These are phyloP conservation scores for Deroplatys truncata DNA, from an alignment of 2,888 invertebrate species.

Conservation along the genomic window DNA sequence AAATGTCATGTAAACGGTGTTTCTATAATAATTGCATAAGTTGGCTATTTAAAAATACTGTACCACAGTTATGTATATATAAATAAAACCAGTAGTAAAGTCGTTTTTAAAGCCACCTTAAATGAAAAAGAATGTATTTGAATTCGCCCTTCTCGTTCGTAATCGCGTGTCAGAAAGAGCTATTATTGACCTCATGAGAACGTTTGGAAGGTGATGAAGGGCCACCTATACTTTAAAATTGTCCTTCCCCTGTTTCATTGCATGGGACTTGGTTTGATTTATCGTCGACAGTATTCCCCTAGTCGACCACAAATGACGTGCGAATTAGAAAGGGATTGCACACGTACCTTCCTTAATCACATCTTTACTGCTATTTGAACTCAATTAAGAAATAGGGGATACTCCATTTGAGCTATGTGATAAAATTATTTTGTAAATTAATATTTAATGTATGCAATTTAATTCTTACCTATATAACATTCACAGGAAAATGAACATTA, in stretches of 20 bases:
- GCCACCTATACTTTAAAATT: background rate
- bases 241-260: background rate
- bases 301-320: background rate
- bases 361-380: background rate
- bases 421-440: background rate
- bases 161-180: background rate
- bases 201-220: background rate
- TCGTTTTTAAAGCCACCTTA: too few relatives aligned
- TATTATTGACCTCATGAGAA: background rate
- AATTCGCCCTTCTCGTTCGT: background rate
- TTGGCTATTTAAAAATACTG: too few relatives aligned
- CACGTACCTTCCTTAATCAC: background rate
- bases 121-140: too few relatives aligned
- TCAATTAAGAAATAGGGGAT: background rate
- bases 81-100: too few relatives aligned
- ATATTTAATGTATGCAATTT: background rate
- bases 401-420: background rate
- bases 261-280: background rate
- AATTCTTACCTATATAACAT: too few relatives aligned
- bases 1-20: too few relatives aligned
- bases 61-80: too few relatives aligned
- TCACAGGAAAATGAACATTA: too few relatives aligned
- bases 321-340: background rate
- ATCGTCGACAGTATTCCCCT: background rate
- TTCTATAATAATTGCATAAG: too few relatives aligned